phyloP scores from a whole-genome alignment of 64 coral and sea anemone genomes.

The Pocillopora verrucosa region DNA sequence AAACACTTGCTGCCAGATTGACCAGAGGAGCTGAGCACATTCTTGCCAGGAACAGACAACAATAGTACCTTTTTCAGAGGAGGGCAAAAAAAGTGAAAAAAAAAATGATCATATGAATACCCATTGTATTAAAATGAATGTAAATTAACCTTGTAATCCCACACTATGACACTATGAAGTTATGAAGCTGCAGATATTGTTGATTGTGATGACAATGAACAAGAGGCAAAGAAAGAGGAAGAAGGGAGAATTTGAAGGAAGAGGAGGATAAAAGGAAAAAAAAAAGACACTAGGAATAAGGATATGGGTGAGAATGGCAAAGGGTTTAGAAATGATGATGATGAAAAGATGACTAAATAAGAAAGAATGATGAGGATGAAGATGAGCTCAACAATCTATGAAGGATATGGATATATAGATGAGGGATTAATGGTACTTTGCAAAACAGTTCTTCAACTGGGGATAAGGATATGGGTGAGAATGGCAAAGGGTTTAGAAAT shows the following conservation, averaged over 20 bases:
- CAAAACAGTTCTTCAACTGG: background rate
- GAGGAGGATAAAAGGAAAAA: background rate
- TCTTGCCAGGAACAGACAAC: conserved; percentile 70
- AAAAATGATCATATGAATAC: too few species aligned
- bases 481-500: background rate
- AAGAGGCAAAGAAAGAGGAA: too few species aligned
- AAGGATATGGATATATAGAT: too few species aligned
- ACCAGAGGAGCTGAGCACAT: conserved; percentile 50
- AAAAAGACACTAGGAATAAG: background rate
- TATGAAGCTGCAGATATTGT: too few species aligned
- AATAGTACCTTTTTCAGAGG: conserved; percentile 64
- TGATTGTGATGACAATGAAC: too few species aligned
- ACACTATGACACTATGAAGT: too few species aligned
- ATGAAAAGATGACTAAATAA: background rate
- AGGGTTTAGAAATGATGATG: background rate
- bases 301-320: background rate
- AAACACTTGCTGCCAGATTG: conserved; percentile 15
- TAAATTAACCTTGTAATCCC: too few species aligned
- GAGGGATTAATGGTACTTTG: background rate
- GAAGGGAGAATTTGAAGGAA: too few species aligned
- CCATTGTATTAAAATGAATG: too few species aligned
- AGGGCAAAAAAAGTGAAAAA: too few species aligned
- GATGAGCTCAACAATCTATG: too few species aligned
- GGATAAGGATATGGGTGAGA: background rate
- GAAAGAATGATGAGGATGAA: too few species aligned